phyloP scores from a whole-genome alignment of 2,113 vertebrate genomes.

The Lepus timidus region DNA sequence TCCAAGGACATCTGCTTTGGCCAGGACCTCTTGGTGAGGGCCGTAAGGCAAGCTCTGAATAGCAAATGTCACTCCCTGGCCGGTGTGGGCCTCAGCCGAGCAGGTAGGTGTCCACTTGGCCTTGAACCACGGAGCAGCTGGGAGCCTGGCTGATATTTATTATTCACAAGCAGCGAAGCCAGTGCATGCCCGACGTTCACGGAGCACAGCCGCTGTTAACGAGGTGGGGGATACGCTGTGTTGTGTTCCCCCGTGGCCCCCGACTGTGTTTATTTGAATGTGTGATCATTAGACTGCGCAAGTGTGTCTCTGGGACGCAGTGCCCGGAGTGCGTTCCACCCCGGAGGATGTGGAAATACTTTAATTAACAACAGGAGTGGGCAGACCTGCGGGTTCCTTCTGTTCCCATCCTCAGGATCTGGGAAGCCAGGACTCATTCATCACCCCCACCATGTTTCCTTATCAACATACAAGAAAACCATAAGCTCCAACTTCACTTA shows the following conservation, averaged over 20 bases:
- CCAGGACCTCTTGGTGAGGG: not conserved
- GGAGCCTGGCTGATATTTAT: conserved; percentile 39
- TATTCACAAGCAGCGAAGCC: conserved; percentile 57
- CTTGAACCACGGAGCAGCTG: not conserved
- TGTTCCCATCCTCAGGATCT: conserved; percentile 24
- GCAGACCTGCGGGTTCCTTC: conserved; percentile 68
- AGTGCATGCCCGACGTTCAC: not conserved
- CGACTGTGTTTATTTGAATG: conserved; percentile 60
- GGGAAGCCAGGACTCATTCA: not conserved
- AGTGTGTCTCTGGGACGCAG: conserved; percentile 37
- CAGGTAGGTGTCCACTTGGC: not conserved
- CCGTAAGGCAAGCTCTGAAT: not conserved
- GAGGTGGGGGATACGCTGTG: conserved; percentile 13
- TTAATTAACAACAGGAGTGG: conserved; percentile 66
- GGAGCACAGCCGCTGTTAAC: conserved; percentile 36
- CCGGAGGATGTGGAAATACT: conserved; percentile 71
- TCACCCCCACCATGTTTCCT: not conserved
- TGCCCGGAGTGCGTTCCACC: conserved; percentile 7
- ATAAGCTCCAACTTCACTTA: conserved; percentile 59
- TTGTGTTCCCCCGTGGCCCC: conserved; percentile 2
- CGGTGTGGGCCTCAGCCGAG: not conserved
- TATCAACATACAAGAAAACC: conserved; percentile 52
- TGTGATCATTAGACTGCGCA: conserved; percentile 70
- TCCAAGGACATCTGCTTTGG: not conserved
- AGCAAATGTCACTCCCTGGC: conserved; percentile 5